These are phyloP conservation scores for Drosophila busckii DNA, from an alignment of 1,140 invertebrate genomes.

Conservation along the genomic window DNA sequence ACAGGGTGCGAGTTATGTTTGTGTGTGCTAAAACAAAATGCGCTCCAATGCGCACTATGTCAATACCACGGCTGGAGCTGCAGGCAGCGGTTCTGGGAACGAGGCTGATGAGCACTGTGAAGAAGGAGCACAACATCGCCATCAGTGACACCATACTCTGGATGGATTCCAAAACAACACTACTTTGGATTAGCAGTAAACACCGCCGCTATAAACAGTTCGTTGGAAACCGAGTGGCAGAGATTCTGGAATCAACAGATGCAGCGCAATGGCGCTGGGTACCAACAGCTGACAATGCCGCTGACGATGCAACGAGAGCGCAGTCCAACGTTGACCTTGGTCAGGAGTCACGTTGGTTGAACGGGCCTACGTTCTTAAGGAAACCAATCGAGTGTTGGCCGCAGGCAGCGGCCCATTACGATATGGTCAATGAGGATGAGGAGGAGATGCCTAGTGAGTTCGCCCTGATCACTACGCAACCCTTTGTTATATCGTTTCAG, in stretches of 20 bases:
- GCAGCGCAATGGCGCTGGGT: conserved; percentile 2
- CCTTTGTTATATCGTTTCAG: neutral
- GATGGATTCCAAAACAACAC: conserved; percentile 13
- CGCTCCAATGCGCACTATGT: conserved; percentile 60
- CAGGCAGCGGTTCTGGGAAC: conserved; percentile 72
- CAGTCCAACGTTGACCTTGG: neutral
- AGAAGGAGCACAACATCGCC: neutral
- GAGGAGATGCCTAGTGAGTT: neutral
- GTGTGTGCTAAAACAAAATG: conserved; percentile 61
- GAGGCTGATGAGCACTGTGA: conserved; percentile 35
- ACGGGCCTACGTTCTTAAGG: neutral
- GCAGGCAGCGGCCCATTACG: neutral
- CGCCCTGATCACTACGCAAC: neutral
- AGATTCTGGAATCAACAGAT: conserved; percentile 43
- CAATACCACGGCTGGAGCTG: conserved; percentile 78
- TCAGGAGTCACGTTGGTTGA: neutral
- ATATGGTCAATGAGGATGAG: neutral
- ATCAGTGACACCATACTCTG: neutral
- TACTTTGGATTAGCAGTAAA: conserved; percentile 16
- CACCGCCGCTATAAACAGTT: conserved; percentile 27
- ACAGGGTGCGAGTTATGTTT: neutral
- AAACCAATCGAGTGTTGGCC: neutral
- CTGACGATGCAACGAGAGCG: neutral
- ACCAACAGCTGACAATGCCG: neutral
- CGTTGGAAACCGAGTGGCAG: conserved; percentile 50